Evolutionary conservation across 2,113 vertebrate species (phyloP), one percentile per base, ranked within the genome.

Genomic region (Dasyurus viverrinus): DNA sequence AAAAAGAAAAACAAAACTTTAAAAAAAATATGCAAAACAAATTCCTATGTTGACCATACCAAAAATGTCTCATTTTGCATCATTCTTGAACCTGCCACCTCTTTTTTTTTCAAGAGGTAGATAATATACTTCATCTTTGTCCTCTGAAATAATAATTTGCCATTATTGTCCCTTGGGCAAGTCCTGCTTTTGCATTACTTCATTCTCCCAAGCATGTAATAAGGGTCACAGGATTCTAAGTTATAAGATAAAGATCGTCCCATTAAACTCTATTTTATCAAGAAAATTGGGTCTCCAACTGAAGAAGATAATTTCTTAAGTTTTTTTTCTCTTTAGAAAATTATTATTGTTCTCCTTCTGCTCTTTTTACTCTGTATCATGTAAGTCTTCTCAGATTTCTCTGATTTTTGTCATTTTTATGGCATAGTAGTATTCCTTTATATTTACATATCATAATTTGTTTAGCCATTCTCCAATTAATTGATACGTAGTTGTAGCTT

Each of bases 151-250:
- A 16, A 42, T 84, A 84, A 84, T 42, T 84, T 36, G 36, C 42
- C 16, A 22, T 22, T 84, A 22, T 19, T n/a, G 94, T 0, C 30
- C 46, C 0, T 16, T 8, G 3, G 10, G 14, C 16, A 19, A 0
- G 57, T 7, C 0, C 22, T 16, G 11, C 27, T 36, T 89, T 47
- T 27, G 46, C 42, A 42, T 27, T 24, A 23, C 36, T 26, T 60
- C 27, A 50, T 26, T 91, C 26, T 55, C 76, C n/a, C n/a, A 53
- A 54, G 24, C 16, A 24, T 90, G 3, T 48, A 25, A 36, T 46
- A 25, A 26, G 68, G 14, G 16, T 48, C 5, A 23, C 3, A 30
- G 19, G 8, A 3, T 27, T 57, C 27, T 27, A 24, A 68, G 36
- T 1, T n/a, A n/a, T 16, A 36, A 68, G 30, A 23, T 68, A 36